phyloP scores from a whole-genome alignment of 2,797 vertebrate species.

The Betta splendens region DNA sequence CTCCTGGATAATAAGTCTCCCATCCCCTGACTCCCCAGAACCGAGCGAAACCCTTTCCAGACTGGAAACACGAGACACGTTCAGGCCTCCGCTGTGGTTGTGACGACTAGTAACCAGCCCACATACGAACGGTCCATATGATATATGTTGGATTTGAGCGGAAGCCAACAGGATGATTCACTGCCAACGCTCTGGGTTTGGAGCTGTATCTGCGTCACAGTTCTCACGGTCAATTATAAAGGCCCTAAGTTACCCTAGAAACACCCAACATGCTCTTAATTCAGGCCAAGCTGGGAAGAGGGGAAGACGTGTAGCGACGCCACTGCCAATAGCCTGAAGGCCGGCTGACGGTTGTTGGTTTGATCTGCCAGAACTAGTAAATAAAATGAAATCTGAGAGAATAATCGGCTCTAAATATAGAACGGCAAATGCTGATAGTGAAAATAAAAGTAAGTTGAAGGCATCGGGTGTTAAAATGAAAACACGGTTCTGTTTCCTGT shows the following conservation, averaged over 20 bases:
- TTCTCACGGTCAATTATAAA: constrained; percentile 61
- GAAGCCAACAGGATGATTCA: constrained; percentile 17
- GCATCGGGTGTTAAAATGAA: constrained; percentile 32
- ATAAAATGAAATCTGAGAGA: constrained; percentile 14
- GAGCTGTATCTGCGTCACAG: constrained; percentile 53
- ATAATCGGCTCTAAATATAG: constrained; percentile 1
- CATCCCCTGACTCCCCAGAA: constrained; percentile 52
- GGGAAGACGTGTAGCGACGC: constrained; percentile 30
- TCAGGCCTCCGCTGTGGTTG: constrained; percentile 8
- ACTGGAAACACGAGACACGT: constrained; percentile 29
- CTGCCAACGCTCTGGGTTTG: constrained; percentile 20
- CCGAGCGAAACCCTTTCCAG: constrained; percentile 40
- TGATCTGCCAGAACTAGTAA: constrained; percentile 31
- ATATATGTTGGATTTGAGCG: not conserved
- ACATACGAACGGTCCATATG: constrained; percentile 1
- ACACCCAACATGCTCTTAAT: constrained; percentile 60
- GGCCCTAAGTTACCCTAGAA: constrained; percentile 57
- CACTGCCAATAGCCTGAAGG: constrained; percentile 62
- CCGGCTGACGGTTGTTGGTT: constrained; percentile 32
- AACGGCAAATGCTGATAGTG: constrained; percentile 6
- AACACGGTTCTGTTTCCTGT: constrained; percentile 57
- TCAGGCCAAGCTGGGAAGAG: constrained; percentile 52
- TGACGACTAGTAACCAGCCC: not conserved
- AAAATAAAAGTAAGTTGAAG: constrained; percentile 21
- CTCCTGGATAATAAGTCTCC: constrained; percentile 60